Conservation (phyloP, 2,113 vertebrate species). For the Etia nguti region DNA sequence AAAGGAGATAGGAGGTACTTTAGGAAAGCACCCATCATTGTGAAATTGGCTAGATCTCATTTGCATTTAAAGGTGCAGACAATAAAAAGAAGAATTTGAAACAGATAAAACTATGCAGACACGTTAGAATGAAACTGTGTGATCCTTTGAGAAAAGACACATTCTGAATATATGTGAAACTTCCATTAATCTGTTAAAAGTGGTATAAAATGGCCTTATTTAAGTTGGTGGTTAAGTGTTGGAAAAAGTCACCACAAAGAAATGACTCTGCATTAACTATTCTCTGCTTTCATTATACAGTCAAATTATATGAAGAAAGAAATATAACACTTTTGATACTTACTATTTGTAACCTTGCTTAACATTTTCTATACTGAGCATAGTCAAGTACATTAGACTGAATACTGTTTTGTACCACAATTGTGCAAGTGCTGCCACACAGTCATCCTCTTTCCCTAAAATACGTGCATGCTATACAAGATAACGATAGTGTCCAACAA, state of each 20-base stretch:
- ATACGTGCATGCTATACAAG: neutral
- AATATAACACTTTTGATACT: neutral
- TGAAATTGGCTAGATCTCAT: neutral
- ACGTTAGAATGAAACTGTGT: neutral
- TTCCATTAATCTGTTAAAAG: neutral
- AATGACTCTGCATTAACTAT: rapidly evolving
- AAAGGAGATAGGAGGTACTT: neutral
- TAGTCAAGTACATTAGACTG: neutral
- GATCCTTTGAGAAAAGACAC: rapidly evolving
- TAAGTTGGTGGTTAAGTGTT: neutral
- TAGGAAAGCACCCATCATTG: neutral
- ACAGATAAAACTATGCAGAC: neutral
- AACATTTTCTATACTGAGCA: neutral
- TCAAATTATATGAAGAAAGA: neutral
- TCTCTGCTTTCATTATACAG: neutral
- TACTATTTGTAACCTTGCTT: neutral
- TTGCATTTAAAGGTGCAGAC: neutral
- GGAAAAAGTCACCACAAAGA: neutral
- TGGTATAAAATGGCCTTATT: neutral
- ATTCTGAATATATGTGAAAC: too few relatives aligned
- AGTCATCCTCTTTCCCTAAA: neutral
- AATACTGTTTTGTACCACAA: neutral
- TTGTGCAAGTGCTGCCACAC: neutral
- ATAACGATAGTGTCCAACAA: neutral
- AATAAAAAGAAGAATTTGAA: rapidly evolving